phyloP scores from a whole-genome alignment of 2,888 invertebrate species.

The Eilema depressum region DNA sequence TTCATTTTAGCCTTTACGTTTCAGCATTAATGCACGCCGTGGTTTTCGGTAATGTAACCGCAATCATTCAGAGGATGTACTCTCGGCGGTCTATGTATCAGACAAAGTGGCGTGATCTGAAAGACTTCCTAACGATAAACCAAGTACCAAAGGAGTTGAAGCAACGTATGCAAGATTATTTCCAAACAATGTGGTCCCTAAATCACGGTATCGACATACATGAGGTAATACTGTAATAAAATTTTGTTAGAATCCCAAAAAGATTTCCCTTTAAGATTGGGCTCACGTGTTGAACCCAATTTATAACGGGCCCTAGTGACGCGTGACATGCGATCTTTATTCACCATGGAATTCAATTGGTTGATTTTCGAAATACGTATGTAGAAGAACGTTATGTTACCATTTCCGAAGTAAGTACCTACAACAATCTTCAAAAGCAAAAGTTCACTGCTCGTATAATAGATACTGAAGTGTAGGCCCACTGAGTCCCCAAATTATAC shows the following conservation, averaged over 20 bases:
- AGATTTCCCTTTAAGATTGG: not conserved
- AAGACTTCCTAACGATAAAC: constrained; percentile 97
- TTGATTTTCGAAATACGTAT: not conserved
- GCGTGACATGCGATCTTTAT: constrained; percentile 15
- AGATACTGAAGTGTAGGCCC: not conserved
- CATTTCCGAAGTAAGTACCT: not conserved
- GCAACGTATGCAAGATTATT: constrained; percentile 98
- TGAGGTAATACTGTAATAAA: constrained; percentile 88
- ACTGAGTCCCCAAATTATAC: not conserved
- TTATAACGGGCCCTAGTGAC: not conserved
- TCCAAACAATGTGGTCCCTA: constrained; percentile 99
- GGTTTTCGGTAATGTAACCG: constrained; percentile 99
- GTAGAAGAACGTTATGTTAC: not conserved
- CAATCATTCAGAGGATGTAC: constrained; percentile 99
- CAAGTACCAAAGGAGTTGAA: constrained; percentile 98
- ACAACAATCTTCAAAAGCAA: too few species aligned
- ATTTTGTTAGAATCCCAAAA: not conserved
- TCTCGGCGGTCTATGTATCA: constrained; percentile 97
- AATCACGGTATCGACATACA: constrained; percentile 99
- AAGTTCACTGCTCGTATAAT: too few species aligned
- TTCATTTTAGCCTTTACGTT: constrained; percentile 39
- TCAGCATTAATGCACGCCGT: constrained; percentile 99
- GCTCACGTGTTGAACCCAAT: not conserved
- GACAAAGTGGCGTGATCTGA: constrained; percentile 97
- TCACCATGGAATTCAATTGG: not conserved